These are phyloP conservation scores for Drosophila asahinai DNA, from an alignment of 1,140 invertebrate species.

Conservation along the genomic window DNA sequence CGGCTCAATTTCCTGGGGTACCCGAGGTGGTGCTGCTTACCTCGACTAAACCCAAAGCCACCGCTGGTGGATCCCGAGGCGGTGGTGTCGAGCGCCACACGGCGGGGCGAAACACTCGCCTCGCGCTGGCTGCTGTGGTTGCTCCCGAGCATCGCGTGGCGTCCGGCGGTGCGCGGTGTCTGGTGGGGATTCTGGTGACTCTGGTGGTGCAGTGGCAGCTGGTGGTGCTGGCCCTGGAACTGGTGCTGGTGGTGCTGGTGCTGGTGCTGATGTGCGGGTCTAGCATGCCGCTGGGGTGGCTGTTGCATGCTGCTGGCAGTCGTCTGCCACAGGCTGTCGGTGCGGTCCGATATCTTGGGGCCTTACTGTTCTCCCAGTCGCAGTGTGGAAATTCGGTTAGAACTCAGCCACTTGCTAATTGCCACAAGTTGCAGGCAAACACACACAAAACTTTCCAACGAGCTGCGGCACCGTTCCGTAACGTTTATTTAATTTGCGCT, in stretches of 20 bases:
- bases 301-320: slow-evolving; percentile 73
- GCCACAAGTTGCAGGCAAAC: slow-evolving; percentile 43
- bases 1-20: too few species aligned
- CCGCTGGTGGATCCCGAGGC: slow-evolving; percentile 75
- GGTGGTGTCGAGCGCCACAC: slow-evolving; percentile 73
- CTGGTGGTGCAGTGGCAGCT: slow-evolving; percentile 45
- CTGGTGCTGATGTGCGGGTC: slow-evolving; percentile 54
- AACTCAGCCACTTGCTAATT: slow-evolving; percentile 49
- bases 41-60: slow-evolving; percentile 79
- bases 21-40: slow-evolving; percentile 56
- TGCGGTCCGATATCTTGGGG: slow-evolving; percentile 79
- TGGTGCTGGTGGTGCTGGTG: slow-evolving; percentile 45
- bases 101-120: slow-evolving; percentile 67
- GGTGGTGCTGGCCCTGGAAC: slow-evolving; percentile 37
- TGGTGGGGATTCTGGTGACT: slow-evolving; percentile 28
- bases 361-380: slow-evolving; percentile 35
- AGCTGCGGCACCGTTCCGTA: slow-evolving; percentile 8
- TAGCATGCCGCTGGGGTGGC: slow-evolving; percentile 56
- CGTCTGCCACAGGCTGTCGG: slow-evolving; percentile 81
- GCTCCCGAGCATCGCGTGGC: slow-evolving; percentile 70
- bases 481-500: slow-evolving; percentile 69
- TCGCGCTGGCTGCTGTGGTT: slow-evolving; percentile 76
- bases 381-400: slow-evolving; percentile 6
- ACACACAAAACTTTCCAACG: slow-evolving; percentile 20
- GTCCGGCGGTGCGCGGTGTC: slow-evolving; percentile 45